Conservation (phyloP, 2,113 vertebrate species). For the Nicator chloris region DNA sequence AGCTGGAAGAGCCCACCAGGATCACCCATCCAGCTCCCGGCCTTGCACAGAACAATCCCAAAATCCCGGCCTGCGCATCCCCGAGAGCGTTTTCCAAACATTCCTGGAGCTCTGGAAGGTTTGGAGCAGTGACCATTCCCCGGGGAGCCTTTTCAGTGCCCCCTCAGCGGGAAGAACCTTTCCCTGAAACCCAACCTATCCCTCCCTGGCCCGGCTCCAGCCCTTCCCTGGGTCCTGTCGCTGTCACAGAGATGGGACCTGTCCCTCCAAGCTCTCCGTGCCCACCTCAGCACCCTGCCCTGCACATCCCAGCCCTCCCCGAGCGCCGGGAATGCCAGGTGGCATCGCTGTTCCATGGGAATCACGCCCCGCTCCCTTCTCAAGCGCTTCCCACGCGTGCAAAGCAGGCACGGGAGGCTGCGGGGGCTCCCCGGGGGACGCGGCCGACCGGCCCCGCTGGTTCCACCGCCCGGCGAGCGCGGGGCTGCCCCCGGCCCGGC, state of each 20-base stretch:
- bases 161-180: background rate
- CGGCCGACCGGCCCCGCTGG: background rate
- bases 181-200: fast-evolving
- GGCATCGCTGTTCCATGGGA: fast-evolving
- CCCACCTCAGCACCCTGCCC: background rate
- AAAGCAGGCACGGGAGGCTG: background rate
- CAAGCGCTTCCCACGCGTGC: background rate
- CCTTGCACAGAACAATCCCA: background rate
- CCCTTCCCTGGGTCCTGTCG: background rate
- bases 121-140: background rate
- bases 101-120: background rate
- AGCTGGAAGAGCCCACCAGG: background rate
- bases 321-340: background rate
- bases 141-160: background rate
- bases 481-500: background rate
- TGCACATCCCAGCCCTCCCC: fast-evolving
- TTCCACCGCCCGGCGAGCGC: background rate
- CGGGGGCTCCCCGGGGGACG: background rate
- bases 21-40: background rate
- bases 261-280: background rate
- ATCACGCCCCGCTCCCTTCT: background rate
- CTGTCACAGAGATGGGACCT: fast-evolving
- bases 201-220: background rate
- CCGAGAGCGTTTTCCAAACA: background rate
- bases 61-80: background rate